These are phyloP conservation scores for Arvicanthis niloticus DNA, from an alignment of 2,113 vertebrate species.

Conservation along the genomic window DNA sequence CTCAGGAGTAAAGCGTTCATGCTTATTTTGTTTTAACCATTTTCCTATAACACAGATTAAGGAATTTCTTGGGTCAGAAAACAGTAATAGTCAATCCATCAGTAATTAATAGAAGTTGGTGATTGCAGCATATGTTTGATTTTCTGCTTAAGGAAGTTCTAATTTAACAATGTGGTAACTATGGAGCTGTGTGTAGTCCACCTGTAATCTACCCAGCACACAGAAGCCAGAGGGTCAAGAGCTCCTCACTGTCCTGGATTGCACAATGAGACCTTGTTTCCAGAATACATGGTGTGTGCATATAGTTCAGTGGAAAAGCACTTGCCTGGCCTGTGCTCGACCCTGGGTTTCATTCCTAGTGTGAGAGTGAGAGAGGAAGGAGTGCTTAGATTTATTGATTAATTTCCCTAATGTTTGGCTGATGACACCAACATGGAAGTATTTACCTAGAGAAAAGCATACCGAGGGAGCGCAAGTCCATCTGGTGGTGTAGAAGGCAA, in stretches of 20 bases:
- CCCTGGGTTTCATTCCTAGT: background rate
- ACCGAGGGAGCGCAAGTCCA: background rate
- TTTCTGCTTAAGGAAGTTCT: constrained; percentile 18
- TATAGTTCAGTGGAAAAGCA: background rate
- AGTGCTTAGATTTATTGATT: background rate
- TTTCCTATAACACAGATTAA: background rate
- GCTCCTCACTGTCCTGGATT: background rate
- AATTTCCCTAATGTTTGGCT: background rate
- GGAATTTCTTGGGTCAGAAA: constrained; percentile 52
- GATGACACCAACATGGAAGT: background rate
- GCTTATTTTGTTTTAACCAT: background rate
- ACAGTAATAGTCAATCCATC: background rate
- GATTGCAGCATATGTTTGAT: background rate
- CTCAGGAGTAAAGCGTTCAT: background rate
- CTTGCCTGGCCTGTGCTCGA: background rate
- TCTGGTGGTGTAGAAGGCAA: background rate
- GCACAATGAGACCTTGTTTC: background rate
- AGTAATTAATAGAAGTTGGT: background rate
- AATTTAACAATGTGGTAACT: background rate
- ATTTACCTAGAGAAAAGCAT: background rate
- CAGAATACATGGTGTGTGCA: background rate
- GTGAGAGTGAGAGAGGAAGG: background rate
- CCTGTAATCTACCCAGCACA: background rate
- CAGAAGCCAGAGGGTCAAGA: background rate
- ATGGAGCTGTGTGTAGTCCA: background rate